A percentile compares a stretch with the other conserved stretches of the same genome.
Evolutionary conservation across 2,113 vertebrate species (phyloP).

Genomic region (Sylvilagus bachmani): DNA sequence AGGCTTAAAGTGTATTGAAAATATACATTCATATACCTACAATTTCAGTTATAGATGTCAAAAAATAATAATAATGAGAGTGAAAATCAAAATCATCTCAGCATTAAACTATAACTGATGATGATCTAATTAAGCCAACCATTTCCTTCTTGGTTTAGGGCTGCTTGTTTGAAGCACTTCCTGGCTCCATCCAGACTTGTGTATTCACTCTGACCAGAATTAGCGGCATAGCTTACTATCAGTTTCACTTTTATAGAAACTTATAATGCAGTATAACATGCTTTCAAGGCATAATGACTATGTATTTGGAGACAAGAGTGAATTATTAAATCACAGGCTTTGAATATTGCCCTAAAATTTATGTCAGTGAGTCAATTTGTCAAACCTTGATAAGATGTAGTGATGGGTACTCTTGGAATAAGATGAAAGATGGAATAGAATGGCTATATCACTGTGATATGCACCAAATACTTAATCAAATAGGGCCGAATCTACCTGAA

Average conservation of each 20-base stretch:
- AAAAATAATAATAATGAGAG: conserved; percentile 51
- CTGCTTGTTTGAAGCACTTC: background rate
- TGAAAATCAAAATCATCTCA: background rate
- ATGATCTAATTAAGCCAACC: background rate
- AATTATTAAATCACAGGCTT: conserved; percentile 52
- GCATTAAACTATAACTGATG: conserved; percentile 20
- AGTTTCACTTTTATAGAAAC: conserved; percentile 63
- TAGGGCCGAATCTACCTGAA: background rate
- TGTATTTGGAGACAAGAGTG: conserved; percentile 35
- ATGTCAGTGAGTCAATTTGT: background rate
- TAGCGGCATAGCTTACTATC: background rate
- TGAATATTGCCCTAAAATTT: conserved; percentile 16
- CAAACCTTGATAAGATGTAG: conserved; percentile 11
- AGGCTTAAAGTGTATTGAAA: background rate
- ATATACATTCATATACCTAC: background rate
- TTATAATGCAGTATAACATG: background rate
- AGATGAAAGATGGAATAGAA: background rate
- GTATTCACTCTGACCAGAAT: conserved; percentile 29
- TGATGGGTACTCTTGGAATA: background rate
- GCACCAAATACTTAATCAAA: background rate
- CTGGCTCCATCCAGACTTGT: conserved; percentile 16
- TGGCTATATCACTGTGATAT: background rate
- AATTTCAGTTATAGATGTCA: conserved; percentile 13
- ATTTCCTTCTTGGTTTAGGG: background rate
- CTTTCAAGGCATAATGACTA: conserved; percentile 49